Conservation (phyloP, 2,888 invertebrate genomes). For the Lamellibrachia satsuma region DNA sequence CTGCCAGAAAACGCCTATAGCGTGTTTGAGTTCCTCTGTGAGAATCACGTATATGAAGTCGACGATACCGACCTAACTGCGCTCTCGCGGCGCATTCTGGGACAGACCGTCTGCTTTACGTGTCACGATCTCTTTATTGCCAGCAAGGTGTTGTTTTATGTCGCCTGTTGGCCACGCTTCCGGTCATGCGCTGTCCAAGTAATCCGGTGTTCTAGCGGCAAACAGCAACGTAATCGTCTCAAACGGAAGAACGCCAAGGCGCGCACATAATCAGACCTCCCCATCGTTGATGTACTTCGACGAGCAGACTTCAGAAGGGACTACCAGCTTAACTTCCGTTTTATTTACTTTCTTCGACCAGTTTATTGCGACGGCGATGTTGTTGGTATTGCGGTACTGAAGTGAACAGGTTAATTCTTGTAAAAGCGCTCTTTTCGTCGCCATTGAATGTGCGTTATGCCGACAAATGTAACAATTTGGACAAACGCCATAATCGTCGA, state of each 20-base stretch:
- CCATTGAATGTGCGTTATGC: too few relatives aligned
- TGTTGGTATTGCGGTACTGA: too few relatives aligned
- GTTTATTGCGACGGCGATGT: too few relatives aligned
- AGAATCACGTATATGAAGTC: neutral
- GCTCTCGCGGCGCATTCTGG: constrained; percentile 13
- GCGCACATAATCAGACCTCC: neutral
- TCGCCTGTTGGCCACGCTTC: constrained; percentile 2
- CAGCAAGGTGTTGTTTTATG: constrained; percentile 19
- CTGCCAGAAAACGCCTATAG: constrained; percentile 24
- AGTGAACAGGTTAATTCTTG: too few relatives aligned
- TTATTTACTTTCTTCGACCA: neutral
- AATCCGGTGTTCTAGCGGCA: neutral
- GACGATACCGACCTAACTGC: neutral
- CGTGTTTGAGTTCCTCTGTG: constrained; percentile 21
- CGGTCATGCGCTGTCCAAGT: neutral
- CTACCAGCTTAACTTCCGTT: neutral
- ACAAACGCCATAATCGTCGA: too few relatives aligned
- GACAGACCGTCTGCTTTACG: constrained; percentile 14
- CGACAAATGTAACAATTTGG: too few relatives aligned
- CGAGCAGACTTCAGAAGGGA: neutral
- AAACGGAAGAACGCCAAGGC: neutral
- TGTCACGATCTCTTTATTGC: neutral
- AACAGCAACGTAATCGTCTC: neutral
- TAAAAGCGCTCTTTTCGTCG: too few relatives aligned
- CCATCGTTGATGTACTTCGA: neutral